Conservation (phyloP, 2,113 vertebrate genomes). For the Cyanistes caeruleus region DNA sequence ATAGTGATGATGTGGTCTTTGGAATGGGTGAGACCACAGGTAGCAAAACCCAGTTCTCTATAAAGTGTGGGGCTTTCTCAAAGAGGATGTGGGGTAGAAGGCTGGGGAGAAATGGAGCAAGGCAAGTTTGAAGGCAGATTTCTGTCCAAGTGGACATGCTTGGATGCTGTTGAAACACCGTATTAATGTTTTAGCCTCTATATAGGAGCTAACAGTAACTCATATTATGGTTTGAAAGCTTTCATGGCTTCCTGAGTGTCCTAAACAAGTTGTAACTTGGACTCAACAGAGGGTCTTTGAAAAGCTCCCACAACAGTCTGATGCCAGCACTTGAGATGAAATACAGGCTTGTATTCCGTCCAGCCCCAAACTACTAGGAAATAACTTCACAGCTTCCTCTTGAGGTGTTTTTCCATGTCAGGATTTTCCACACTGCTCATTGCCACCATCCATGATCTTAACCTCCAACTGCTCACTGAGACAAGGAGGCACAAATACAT, state of each 20-base stretch:
- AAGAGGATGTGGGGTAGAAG: not conserved
- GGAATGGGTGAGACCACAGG: not conserved
- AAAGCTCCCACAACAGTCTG: not conserved
- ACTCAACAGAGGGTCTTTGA: not conserved
- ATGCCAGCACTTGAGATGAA: not conserved
- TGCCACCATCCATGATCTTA: not conserved
- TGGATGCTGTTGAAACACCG: not conserved
- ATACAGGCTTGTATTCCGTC: not conserved
- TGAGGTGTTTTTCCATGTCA: conserved; percentile 13
- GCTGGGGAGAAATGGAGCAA: not conserved
- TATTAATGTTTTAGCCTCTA: not conserved
- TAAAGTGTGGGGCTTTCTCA: not conserved
- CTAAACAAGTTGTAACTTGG: not conserved
- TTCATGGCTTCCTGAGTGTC: not conserved
- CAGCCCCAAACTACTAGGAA: not conserved
- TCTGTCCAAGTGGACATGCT: not conserved
- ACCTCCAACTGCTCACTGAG: not conserved
- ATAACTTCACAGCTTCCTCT: conserved; percentile 6
- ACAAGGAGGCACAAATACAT: not conserved
- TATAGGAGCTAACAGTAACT: not conserved
- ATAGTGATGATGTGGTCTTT: not conserved
- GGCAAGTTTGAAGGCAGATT: not conserved
- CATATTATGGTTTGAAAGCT: not conserved
- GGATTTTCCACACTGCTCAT: not conserved
- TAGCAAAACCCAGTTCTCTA: not conserved